A percentile compares a stretch with the other conserved stretches of the same genome.
Evolutionary conservation across 2,113 vertebrate species (phyloP).

Genomic region (Climacteris rufus): DNA sequence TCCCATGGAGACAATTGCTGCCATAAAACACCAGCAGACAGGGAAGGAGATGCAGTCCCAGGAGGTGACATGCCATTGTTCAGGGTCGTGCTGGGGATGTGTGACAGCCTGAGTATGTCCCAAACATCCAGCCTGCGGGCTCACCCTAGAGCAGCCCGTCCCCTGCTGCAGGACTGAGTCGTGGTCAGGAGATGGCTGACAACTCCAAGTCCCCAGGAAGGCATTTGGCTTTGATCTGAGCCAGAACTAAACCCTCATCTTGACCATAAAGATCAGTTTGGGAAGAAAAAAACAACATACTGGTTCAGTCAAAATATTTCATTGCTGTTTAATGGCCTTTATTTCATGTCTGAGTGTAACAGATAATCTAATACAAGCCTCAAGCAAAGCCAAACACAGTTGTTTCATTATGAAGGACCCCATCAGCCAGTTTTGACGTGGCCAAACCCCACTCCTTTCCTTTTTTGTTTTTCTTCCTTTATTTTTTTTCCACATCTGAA

Average conservation of each 20-base stretch:
- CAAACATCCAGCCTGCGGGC: neutral
- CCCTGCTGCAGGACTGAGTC: fast-evolving
- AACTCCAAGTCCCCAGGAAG: neutral
- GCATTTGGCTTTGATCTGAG: neutral
- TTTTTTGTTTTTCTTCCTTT: neutral
- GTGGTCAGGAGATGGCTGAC: neutral
- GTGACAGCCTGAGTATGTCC: neutral
- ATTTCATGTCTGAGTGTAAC: slow-evolving; percentile 13
- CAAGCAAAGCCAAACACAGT: slow-evolving; percentile 21
- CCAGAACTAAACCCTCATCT: neutral
- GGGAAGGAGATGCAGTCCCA: neutral
- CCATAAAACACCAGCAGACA: neutral
- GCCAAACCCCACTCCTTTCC: neutral
- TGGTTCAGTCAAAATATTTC: slow-evolving; percentile 50
- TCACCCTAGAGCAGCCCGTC: neutral
- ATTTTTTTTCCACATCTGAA: neutral
- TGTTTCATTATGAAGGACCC: slow-evolving; percentile 5
- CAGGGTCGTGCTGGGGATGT: neutral
- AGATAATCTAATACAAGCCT: slow-evolving; percentile 33
- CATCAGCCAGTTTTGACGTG: neutral
- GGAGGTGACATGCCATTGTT: neutral
- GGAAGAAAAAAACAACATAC: neutral
- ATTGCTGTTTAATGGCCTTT: neutral
- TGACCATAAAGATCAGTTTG: slow-evolving; percentile 16
- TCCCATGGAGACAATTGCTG: fast-evolving